These are phyloP conservation scores for Sanderia malayensis DNA, from an alignment of 30 jellyfish, hydroid and myxozoan genomes.

Conservation along the genomic window DNA sequence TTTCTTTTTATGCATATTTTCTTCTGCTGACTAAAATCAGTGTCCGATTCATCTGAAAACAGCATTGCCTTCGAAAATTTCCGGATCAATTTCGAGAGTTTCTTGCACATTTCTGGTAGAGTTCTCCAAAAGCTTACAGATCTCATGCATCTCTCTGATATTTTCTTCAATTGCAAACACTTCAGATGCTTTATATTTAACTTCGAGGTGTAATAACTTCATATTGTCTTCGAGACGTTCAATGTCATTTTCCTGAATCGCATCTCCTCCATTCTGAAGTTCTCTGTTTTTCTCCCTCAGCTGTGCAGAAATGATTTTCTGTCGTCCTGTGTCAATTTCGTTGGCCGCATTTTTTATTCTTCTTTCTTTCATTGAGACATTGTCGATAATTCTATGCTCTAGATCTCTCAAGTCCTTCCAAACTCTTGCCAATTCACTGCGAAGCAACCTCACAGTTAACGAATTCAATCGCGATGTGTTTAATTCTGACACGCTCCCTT, in stretches of 20 bases:
- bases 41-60: not conserved
- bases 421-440: slow-evolving; percentile 59
- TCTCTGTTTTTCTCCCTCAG: slow-evolving; percentile 39
- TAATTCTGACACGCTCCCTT: slow-evolving; percentile 27
- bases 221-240: slow-evolving; percentile 62
- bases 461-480: slow-evolving; percentile 49
- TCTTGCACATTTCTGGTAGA: slow-evolving; percentile 34
- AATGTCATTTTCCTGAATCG: slow-evolving; percentile 26
- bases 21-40: too few species aligned
- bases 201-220: slow-evolving; percentile 59
- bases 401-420: slow-evolving; percentile 59
- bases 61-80: slow-evolving; percentile 59
- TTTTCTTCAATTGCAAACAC: slow-evolving; percentile 51
- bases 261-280: slow-evolving; percentile 10
- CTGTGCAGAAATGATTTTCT: slow-evolving; percentile 45
- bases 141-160: slow-evolving; percentile 46
- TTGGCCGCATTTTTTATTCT: slow-evolving; percentile 60
- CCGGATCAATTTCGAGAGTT: slow-evolving; percentile 65
- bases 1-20: too few species aligned
- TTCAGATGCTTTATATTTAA: slow-evolving; percentile 55
- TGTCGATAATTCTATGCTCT: slow-evolving; percentile 47
- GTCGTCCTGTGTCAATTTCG: slow-evolving; percentile 56
- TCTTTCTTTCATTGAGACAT: slow-evolving; percentile 45
- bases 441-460: slow-evolving; percentile 36
- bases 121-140: slow-evolving; percentile 38